A percentile compares a stretch with the other conserved stretches of the same genome.
These are phyloP conservation scores for Dreissena polymorpha DNA, from an alignment of 1,140 invertebrate species.

Conservation along the genomic window DNA sequence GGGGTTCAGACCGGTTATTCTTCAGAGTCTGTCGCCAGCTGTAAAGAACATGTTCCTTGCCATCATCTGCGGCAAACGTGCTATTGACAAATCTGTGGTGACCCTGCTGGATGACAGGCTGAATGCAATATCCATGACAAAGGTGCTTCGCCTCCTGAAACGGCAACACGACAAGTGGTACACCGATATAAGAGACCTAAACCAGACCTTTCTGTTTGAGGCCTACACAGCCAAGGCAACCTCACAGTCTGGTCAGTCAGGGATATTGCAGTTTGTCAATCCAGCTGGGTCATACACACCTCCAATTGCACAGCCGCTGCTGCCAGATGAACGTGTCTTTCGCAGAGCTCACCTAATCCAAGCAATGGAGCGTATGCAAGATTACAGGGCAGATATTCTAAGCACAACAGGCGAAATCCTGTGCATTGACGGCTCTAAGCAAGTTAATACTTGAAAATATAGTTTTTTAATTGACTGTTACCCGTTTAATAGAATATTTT, in stretches of 20 bases:
- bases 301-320: background rate
- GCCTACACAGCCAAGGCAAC: background rate
- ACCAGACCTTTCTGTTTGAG: slow-evolving; percentile 14
- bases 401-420: slow-evolving; percentile 6
- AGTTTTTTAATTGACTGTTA: too few species aligned
- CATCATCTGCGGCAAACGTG: background rate
- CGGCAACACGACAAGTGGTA: background rate
- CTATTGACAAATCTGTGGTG: background rate
- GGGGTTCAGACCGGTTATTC: background rate
- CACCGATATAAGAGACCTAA: background rate
- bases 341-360: background rate
- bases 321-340: background rate
- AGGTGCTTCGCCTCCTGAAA: background rate
- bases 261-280: background rate
- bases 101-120: background rate
- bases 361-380: background rate
- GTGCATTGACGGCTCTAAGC: background rate
- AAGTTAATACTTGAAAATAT: background rate
- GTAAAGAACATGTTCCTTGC: slow-evolving; percentile 10
- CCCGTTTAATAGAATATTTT: too few species aligned
- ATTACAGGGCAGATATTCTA: background rate
- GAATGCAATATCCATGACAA: slow-evolving; percentile 3
- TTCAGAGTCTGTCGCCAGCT: background rate
- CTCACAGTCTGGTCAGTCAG: background rate
- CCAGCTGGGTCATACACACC: slow-evolving; percentile 5